phyloP scores from a whole-genome alignment of 2,888 invertebrate species.

The Chrysolina americana region DNA sequence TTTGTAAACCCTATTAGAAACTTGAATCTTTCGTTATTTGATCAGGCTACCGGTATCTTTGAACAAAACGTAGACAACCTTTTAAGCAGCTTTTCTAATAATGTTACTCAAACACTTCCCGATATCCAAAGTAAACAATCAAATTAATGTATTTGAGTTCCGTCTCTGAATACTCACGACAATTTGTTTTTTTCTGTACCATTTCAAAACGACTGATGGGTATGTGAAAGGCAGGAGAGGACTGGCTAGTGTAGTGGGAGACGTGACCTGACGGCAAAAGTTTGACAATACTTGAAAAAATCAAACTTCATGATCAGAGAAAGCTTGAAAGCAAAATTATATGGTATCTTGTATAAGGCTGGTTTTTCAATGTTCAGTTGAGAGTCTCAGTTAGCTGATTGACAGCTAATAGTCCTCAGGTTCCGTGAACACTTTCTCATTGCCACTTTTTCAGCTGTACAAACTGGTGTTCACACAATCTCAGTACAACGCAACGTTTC shows the following conservation, averaged over 20 bases:
- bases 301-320: too few species aligned
- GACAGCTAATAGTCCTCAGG: too few species aligned
- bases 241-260: neutral
- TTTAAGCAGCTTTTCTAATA: constrained; percentile 54
- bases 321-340: too few species aligned
- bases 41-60: constrained; percentile 56
- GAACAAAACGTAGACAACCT: constrained; percentile 50
- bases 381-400: too few species aligned
- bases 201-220: constrained; percentile 14
- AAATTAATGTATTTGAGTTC: constrained; percentile 48
- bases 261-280: too few species aligned
- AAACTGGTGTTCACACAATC: too few species aligned
- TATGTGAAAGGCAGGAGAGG: neutral
- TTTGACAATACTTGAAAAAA: too few species aligned
- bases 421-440: too few species aligned
- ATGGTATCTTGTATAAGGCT: too few species aligned
- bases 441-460: too few species aligned
- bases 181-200: constrained; percentile 44
- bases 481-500: too few species aligned
- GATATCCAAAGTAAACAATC: constrained; percentile 53
- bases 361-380: too few species aligned
- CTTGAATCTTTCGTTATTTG: constrained; percentile 48
- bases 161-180: constrained; percentile 42
- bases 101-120: constrained; percentile 56
- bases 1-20: constrained; percentile 46